Conservation (phyloP, 2,113 vertebrate genomes). For the Phyllostomus discolor region DNA sequence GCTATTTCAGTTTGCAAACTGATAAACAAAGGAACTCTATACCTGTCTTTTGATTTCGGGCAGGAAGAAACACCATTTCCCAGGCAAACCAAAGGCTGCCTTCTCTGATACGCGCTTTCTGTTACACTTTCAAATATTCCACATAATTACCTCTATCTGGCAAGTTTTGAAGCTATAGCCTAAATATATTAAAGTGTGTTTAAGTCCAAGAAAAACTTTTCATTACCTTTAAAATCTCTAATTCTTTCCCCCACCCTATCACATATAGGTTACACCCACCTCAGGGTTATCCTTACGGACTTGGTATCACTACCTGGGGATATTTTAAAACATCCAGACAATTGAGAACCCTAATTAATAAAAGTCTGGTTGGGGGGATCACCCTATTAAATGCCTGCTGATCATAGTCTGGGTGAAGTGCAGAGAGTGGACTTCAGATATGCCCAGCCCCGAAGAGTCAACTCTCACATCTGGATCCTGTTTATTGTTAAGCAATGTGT, state of each 20-base stretch:
- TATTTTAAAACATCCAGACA: background rate
- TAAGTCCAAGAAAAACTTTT: background rate
- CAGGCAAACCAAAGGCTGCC: background rate
- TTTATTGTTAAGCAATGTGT: background rate
- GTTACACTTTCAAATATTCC: background rate
- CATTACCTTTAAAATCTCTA: background rate
- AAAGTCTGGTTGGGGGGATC: background rate
- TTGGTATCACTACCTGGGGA: background rate
- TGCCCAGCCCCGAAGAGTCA: background rate
- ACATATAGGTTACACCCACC: background rate
- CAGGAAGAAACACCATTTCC: background rate
- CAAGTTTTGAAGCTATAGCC: background rate
- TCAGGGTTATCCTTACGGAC: background rate
- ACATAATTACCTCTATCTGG: background rate
- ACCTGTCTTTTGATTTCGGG: background rate
- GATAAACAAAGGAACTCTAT: background rate
- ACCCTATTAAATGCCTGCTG: background rate
- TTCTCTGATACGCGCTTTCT: background rate
- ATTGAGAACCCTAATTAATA: background rate
- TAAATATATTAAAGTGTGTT: background rate
- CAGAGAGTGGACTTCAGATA: background rate
- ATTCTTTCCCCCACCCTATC: background rate
- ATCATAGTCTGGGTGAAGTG: background rate
- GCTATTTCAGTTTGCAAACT: background rate
- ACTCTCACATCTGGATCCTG: background rate